Conservation (phyloP, 2,113 vertebrate genomes). For the Rhynchomys soricoides region DNA sequence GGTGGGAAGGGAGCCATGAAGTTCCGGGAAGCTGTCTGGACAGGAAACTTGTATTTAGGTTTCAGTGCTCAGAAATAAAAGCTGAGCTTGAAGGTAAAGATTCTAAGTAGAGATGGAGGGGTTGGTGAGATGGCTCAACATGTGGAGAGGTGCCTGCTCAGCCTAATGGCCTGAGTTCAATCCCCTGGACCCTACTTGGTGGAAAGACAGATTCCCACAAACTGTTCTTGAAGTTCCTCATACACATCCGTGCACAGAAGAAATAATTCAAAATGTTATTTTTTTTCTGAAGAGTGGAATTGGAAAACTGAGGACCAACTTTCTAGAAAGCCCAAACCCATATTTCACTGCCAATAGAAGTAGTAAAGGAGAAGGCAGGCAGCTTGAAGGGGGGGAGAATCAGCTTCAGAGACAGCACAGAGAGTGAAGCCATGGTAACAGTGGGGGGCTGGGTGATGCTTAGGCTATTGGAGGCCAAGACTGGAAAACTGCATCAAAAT, state of each 20-base stretch:
- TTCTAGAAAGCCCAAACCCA: neutral
- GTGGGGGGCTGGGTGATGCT: neutral
- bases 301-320: neutral
- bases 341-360: neutral
- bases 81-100: neutral
- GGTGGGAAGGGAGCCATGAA: neutral
- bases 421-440: neutral
- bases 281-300: neutral
- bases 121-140: neutral
- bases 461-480: neutral
- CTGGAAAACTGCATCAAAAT: rapidly evolving
- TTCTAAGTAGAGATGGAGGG: neutral
- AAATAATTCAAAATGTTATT: neutral
- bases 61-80: neutral
- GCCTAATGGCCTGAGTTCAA: neutral
- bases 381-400: neutral
- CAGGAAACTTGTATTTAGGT: neutral
- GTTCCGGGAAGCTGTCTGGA: neutral
- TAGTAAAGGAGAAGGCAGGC: neutral
- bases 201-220: neutral
- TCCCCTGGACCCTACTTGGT: neutral
- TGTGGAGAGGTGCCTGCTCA: neutral
- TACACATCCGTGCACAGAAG: neutral
- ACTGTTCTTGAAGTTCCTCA: neutral
- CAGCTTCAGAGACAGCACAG: neutral